Evolutionary conservation across 64 coral and sea anemone genomes (phyloP), one percentile per base, ranked within the genome.

Genomic region (Astreopora myriophthalma): DNA sequence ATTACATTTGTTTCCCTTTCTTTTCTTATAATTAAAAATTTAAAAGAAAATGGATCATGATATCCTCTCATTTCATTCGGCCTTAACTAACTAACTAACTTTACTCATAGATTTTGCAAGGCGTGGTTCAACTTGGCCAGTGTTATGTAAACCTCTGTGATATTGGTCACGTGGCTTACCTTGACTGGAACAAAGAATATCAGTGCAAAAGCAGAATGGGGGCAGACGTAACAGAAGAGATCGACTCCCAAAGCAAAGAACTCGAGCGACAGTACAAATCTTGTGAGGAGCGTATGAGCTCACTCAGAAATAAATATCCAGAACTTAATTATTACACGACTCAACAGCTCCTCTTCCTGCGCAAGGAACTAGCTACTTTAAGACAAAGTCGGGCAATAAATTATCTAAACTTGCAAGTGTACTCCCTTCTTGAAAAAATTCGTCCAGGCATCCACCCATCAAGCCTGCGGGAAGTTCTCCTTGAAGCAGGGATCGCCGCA

Each of bases 251-350:
- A 65, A 87, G 64, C 31, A 31, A 68, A 0, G 26, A 71, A 40
- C 72, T 91, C 64, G 88, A 95, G 25, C 17, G 79, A 24, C 44
- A 37, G 55, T 73, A 84, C 17, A 74, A 22, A 34, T 26, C 26
- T 22, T 88, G 89, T 74, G 92, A 69, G 68, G 76, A 82, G 29
- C 72, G 80, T 48, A 36, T 96, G 12, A 73, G 92, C 75, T 25
- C 8, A 1, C 86, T 84, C 48, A 86, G 94, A 42, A 88, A 75
- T 33, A 17, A 88, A 49, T 76, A 82, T 42, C 73, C 35, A 20
- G 76, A 96, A 17, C 46, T 96, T 2, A 96, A 96, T 75, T 81
- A 92, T 75, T 96, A 76, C 30, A 96, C 89, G 9, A 90, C 85
- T 27, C 83, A 92, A 22, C 94, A 96, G 40, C 31, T 96, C 5